Base-by-base conservation (phyloP, 1,140 invertebrate species). In the Stegodyphus dumicola region DNA sequence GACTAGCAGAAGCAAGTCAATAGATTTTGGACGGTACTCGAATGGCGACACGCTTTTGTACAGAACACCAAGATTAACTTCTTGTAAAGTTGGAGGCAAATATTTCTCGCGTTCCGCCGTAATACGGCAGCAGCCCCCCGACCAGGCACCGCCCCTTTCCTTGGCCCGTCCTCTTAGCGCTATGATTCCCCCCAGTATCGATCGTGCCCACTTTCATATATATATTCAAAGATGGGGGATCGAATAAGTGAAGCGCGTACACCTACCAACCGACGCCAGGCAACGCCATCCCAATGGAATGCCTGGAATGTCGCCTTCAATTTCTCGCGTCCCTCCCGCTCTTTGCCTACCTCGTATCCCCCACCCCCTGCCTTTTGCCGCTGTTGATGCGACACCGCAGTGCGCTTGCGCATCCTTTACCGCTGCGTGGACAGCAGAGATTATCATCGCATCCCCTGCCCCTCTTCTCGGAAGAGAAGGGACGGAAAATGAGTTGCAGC, bases 21-120 rank as follows among this genome's bases (percentile, higher is more conserved):
- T 77, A 77, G 49, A 77, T 77, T 77, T 56, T 75, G 73, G 51
- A 48, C 56, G 53, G 17, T 54, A 49, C 73, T 49, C 56, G 56
- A 60, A 60, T 60, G 6, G 73, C 9, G 48, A 54, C 17, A 52
- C 10, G 18, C 18, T 65, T 65, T 64, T 64, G 56, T 77, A 48
- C 75, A 11, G 13, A 48, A 48, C 54, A 53, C 75, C 56, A 77
- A 77, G 75, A 77, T 77, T 77, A 77, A 77, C 75, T 77, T 77
- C 52, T 67, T 67, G 65, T 67, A 67, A 67, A 67, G 51, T 75
- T 77, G 75, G 56, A 77, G 60, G 75, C 75, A 77, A 77, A 77
- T 77, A 77, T 77, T 77, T 77, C 75, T 77, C 75, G 75, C 75
- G 75, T 77, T 77, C 60, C 75, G 6, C 10, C 52, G 71, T 74